Base-by-base conservation (phyloP, 2,797 vertebrate genomes). In the Capromys pilorides region DNA sequence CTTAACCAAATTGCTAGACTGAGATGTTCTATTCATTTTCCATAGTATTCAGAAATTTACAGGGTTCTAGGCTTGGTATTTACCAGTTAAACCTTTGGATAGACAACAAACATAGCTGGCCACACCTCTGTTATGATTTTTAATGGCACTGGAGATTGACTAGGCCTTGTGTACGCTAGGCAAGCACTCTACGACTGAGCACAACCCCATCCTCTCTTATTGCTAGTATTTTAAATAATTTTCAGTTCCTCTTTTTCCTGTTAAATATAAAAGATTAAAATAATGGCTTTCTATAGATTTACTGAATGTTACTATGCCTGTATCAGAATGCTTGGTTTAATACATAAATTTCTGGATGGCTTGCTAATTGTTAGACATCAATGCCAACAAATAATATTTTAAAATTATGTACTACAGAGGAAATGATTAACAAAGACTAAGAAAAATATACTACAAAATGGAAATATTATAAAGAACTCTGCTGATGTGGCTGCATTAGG, bases 251-350 rank as follows among this genome's bases (percentile, higher is more conserved):
- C 54, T 69, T 89, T 69, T 51, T 19, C n/a, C 61, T 67, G 1
- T 88, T 86, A 78, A 71, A 33, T 83, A 78, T 12, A 80, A 75
- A 69, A 21, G 22, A 75, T 69, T 82, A 85, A 92, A 96, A 96
- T 49, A 33, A 83, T 75, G 16, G 21, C 33, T 24, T 90, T 78
- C 36, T 80, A 83, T 5, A 80, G 4, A 9, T 13, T 93, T 31
- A 59, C 57, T 41, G 13, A 91, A 71, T 83, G 26, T 67, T 82
- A 92, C n/a, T n/a, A 62, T 77, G 31, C 14, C 36, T 39, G 83
- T 86, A 87, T 94, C 81, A 96, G 87, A 94, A 95, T 9, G 81
- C 41, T 31, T 75, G 57, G 62, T 59, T 93, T 91, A 88, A n/a
- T 87, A 71, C 79, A 61, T 85, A 57, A 88, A 92, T 61, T 86